A percentile compares a stretch with the other conserved stretches of the same genome.
Evolutionary conservation across 2,888 invertebrate species (phyloP).

Genomic region (Pantelozetes paolii): DNA sequence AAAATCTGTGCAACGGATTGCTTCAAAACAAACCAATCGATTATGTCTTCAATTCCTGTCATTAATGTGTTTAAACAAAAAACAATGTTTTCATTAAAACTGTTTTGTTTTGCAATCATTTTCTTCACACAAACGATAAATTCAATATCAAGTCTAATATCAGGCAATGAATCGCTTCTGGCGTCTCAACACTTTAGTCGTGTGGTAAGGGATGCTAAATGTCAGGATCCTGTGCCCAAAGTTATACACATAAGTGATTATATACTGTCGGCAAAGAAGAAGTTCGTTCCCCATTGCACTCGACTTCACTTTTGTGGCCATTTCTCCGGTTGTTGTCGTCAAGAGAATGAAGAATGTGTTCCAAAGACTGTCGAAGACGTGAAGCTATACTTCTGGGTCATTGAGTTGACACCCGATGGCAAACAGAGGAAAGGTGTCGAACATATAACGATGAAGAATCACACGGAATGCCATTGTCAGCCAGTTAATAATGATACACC

Average conservation of each 20-base stretch:
- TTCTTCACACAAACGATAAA: not conserved
- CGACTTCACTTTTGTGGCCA: slow-evolving; percentile 38
- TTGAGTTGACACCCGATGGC: slow-evolving; percentile 38
- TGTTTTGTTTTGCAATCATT: not conserved
- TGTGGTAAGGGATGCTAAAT: slow-evolving; percentile 37
- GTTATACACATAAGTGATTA: slow-evolving; percentile 38
- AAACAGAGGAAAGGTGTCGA: slow-evolving; percentile 41
- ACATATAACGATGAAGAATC: slow-evolving; percentile 38
- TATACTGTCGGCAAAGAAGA: slow-evolving; percentile 35
- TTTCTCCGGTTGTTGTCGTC: slow-evolving; percentile 41
- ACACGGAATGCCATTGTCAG: slow-evolving; percentile 41
- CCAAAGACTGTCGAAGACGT: slow-evolving; percentile 41
- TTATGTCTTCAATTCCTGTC: not conserved
- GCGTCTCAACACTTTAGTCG: slow-evolving; percentile 40
- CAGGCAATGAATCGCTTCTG: slow-evolving; percentile 38
- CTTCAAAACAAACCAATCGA: not conserved
- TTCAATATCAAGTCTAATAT: not conserved
- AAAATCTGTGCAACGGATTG: no score
- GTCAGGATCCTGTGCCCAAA: slow-evolving; percentile 34
- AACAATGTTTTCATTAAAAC: not conserved
- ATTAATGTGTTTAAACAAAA: not conserved
- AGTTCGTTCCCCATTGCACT: slow-evolving; percentile 41
- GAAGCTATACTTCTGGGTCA: slow-evolving; percentile 38
- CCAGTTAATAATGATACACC: slow-evolving; percentile 32
- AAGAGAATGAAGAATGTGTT: slow-evolving; percentile 41